phyloP scores from a whole-genome alignment of 2,113 vertebrate genomes.

The Halichoeres trimaculatus region DNA sequence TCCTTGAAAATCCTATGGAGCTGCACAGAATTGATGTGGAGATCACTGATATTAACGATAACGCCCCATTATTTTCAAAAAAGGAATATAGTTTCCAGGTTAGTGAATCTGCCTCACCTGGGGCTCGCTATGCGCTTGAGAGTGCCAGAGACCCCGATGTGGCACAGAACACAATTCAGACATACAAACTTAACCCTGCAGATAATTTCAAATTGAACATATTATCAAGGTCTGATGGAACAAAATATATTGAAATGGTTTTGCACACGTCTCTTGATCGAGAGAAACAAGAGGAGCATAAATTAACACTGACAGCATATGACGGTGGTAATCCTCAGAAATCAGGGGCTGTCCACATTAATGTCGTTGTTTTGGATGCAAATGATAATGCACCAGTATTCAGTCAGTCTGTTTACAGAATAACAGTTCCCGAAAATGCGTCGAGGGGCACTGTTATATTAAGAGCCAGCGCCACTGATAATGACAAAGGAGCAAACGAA shows the following conservation, averaged over 20 bases:
- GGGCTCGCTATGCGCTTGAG: conserved; percentile 78
- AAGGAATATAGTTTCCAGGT: conserved; percentile 73
- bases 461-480: conserved; percentile 76
- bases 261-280: conserved; percentile 77
- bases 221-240: conserved; percentile 68
- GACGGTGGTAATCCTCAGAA: conserved; percentile 82
- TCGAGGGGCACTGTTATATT: conserved; percentile 48
- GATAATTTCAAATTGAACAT: conserved; percentile 80
- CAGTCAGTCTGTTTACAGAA: conserved; percentile 73
- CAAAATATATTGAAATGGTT: conserved; percentile 81
- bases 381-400: conserved; percentile 83
- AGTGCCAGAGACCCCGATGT: conserved; percentile 81
- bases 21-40: conserved; percentile 78
- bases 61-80: conserved; percentile 71
- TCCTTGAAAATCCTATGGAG: conserved; percentile 85
- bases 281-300: conserved; percentile 75
- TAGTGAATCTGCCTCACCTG: conserved; percentile 66
- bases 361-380: conserved; percentile 77
- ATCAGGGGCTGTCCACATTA: conserved; percentile 78
- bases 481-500: conserved; percentile 74
- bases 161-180: conserved; percentile 78
- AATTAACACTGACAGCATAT: conserved; percentile 75
- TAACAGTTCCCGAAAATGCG: conserved; percentile 74
- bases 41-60: conserved; percentile 82
- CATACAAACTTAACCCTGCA: conserved; percentile 75